Evolutionary conservation across 2,797 vertebrate species (phyloP).

Genomic region (Pteronotus mesoamericanus): DNA sequence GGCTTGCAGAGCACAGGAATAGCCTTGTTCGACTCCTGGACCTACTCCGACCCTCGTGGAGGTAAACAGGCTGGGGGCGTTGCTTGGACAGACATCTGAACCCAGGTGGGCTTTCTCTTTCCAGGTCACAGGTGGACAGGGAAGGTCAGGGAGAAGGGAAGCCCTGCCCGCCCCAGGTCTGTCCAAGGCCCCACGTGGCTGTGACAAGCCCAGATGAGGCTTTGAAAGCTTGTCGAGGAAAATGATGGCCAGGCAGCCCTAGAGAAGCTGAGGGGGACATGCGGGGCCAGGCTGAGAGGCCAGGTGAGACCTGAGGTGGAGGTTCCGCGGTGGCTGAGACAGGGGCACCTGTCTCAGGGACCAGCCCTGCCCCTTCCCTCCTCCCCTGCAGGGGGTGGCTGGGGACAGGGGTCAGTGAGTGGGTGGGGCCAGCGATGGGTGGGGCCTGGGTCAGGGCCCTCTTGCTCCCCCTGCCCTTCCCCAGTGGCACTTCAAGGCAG

Average conservation of each 20-base stretch:
- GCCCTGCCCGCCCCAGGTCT: background rate
- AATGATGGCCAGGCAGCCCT: rapidly evolving
- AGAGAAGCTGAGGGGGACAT: rapidly evolving
- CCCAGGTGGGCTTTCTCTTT: too few relatives aligned
- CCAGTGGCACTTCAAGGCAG: background rate
- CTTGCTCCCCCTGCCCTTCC: background rate
- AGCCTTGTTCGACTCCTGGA: rapidly evolving
- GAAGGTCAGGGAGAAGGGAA: background rate
- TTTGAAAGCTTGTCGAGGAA: too few relatives aligned
- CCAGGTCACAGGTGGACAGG: rapidly evolving
- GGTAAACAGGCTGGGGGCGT: rapidly evolving
- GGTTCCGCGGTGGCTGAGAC: rapidly evolving
- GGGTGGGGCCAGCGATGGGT: background rate
- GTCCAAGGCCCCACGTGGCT: rapidly evolving
- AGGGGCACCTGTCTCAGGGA: background rate
- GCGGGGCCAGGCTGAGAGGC: background rate
- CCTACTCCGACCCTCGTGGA: rapidly evolving
- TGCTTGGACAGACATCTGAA: background rate
- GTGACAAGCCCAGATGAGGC: rapidly evolving
- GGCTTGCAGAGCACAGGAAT: rapidly evolving
- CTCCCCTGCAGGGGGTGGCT: too few relatives aligned
- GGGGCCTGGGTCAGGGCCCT: background rate
- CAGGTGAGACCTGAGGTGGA: rapidly evolving
- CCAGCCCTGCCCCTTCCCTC: background rate
- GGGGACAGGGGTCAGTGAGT: background rate